These are phyloP conservation scores for Antheraea yamamai DNA, from an alignment of 2,888 invertebrate genomes.

Conservation along the genomic window DNA sequence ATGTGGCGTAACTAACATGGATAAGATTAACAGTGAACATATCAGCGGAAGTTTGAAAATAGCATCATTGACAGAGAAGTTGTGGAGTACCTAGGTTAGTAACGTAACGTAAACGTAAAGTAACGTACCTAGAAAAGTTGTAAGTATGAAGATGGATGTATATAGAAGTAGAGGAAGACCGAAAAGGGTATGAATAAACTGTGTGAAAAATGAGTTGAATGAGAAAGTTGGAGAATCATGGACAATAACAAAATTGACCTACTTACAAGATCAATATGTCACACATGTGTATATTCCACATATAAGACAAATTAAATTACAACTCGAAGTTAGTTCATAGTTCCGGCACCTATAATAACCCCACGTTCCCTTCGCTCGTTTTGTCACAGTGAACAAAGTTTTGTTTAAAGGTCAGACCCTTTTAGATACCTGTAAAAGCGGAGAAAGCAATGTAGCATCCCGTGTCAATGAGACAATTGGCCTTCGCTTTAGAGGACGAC, in stretches of 20 bases:
- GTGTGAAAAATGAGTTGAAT: too few relatives aligned
- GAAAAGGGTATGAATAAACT: too few relatives aligned
- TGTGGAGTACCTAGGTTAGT: too few relatives aligned
- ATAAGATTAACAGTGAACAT: too few relatives aligned
- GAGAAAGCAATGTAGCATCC: constrained; percentile 41
- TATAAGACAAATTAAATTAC: constrained; percentile 12
- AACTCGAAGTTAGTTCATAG: not conserved
- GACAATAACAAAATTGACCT: not conserved
- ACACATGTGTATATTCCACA: not conserved
- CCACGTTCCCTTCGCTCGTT: constrained; percentile 10
- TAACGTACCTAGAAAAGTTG: too few relatives aligned
- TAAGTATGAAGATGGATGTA: too few relatives aligned
- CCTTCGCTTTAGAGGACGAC: constrained; percentile 57
- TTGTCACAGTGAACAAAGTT: constrained; percentile 35
- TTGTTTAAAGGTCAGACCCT: constrained; percentile 14
- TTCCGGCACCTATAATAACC: constrained; percentile 1
- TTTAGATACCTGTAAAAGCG: constrained; percentile 20
- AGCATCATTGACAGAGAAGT: too few relatives aligned
- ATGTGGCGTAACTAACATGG: too few relatives aligned
- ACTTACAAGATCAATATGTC: not conserved
- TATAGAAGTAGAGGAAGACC: too few relatives aligned
- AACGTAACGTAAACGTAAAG: too few relatives aligned
- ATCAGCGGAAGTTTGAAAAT: too few relatives aligned
- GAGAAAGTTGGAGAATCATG: too few relatives aligned
- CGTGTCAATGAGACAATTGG: constrained; percentile 56